Evolutionary conservation across 1,140 invertebrate genomes (phyloP).

Genomic region (Drosophila lowei): DNA sequence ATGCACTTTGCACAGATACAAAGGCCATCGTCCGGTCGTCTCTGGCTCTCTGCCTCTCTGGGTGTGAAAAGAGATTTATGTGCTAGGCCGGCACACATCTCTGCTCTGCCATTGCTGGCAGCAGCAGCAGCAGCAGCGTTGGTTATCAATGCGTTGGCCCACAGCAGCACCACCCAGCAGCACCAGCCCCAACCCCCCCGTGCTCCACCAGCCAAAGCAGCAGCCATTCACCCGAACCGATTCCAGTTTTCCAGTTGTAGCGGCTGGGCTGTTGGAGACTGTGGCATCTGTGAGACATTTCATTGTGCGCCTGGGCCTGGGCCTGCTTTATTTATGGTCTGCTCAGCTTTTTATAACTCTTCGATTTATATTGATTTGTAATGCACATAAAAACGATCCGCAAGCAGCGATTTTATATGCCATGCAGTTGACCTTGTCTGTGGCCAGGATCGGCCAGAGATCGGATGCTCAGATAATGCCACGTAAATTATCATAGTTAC

Average conservation of each 20-base stretch:
- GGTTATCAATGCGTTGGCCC: conserved; percentile 75
- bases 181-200: conserved; percentile 34
- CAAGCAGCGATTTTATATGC: conserved; percentile 40
- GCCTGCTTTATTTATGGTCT: conserved; percentile 69
- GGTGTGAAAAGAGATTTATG: conserved; percentile 80
- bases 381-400: conserved; percentile 55
- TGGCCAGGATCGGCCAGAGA: conserved; percentile 48
- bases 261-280: conserved; percentile 21
- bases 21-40: conserved; percentile 32
- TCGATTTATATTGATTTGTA: conserved; percentile 80
- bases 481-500: conserved; percentile 56
- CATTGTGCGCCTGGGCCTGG: conserved; percentile 53
- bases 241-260: conserved; percentile 63
- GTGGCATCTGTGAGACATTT: conserved; percentile 71
- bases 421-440: conserved; percentile 68
- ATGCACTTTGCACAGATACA: conserved; percentile 77
- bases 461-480: conserved; percentile 8
- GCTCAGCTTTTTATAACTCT: conserved; percentile 76
- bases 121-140: conserved; percentile 27
- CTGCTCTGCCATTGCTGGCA: neutral
- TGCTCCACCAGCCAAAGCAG: conserved; percentile 4
- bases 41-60: conserved; percentile 22
- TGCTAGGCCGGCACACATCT: conserved; percentile 59
- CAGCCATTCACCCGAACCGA: conserved; percentile 71
- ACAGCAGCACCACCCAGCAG: conserved; percentile 44